Conservation (phyloP, 2,113 vertebrate species). For the Martes martes region DNA sequence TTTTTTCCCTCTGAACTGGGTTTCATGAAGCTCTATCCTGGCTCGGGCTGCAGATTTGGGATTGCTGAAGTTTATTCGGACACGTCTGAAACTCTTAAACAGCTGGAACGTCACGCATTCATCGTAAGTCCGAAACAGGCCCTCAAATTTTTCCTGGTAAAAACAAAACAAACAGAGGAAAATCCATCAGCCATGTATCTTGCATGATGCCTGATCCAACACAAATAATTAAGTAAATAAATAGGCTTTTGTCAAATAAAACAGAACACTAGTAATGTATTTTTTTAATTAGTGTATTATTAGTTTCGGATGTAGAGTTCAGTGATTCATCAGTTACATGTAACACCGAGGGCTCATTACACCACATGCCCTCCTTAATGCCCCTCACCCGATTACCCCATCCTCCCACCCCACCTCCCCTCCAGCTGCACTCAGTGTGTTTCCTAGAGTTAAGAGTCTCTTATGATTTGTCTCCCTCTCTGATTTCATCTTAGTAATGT, state of each 20-base stretch:
- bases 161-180: slow-evolving; percentile 59
- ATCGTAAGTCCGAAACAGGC: slow-evolving; percentile 88
- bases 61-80: slow-evolving; percentile 90
- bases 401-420: not conserved
- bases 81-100: slow-evolving; percentile 92
- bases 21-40: slow-evolving; percentile 92
- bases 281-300: not conserved
- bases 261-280: not conserved
- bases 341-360: not conserved
- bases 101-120: slow-evolving; percentile 90
- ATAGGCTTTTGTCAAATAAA: not conserved
- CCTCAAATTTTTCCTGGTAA: slow-evolving; percentile 90
- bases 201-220: not conserved
- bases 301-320: not conserved
- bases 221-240: not conserved
- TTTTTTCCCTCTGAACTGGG: slow-evolving; percentile 91
- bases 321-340: not conserved
- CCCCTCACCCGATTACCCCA: not conserved
- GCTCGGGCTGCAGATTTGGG: slow-evolving; percentile 90
- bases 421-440: not conserved
- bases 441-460: not conserved
- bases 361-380: not conserved
- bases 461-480: not conserved
- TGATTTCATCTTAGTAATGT: not conserved
- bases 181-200: slow-evolving; percentile 7